Conservation (phyloP, 2,113 vertebrate species). For the Lipotes vexillifer region DNA sequence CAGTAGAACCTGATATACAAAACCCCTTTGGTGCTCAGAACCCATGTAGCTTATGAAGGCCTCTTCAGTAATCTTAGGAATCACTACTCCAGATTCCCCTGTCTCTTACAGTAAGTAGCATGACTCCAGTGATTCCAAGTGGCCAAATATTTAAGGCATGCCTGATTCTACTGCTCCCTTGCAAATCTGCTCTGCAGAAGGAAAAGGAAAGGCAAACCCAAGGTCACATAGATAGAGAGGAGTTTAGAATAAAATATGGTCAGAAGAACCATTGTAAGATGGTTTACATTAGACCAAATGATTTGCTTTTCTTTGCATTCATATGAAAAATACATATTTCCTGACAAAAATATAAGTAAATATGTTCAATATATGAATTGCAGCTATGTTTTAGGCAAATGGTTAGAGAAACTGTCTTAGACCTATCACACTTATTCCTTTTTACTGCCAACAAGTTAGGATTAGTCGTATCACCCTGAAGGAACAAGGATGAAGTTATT, state of each 20-base stretch:
- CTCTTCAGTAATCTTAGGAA: neutral
- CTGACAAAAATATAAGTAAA: neutral
- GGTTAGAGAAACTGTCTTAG: neutral
- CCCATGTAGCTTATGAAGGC: neutral
- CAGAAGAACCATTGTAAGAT: neutral
- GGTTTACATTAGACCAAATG: neutral
- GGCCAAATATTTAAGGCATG: neutral
- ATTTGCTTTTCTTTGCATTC: neutral
- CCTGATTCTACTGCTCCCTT: neutral
- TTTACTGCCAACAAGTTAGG: neutral
- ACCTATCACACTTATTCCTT: neutral
- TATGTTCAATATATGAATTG: neutral
- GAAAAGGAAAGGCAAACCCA: neutral
- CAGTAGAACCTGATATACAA: neutral
- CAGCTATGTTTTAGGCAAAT: conserved; percentile 38
- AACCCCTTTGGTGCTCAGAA: neutral
- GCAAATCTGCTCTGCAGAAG: neutral
- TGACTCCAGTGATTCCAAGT: neutral
- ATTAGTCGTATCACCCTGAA: conserved; percentile 1
- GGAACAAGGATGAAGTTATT: neutral
- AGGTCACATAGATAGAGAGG: neutral
- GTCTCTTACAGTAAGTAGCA: neutral
- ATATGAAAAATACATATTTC: neutral
- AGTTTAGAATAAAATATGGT: neutral
- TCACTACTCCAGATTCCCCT: neutral